These are phyloP conservation scores for Pseudobourletiella spinata DNA, from an alignment of 1,140 invertebrate species.

Conservation along the genomic window DNA sequence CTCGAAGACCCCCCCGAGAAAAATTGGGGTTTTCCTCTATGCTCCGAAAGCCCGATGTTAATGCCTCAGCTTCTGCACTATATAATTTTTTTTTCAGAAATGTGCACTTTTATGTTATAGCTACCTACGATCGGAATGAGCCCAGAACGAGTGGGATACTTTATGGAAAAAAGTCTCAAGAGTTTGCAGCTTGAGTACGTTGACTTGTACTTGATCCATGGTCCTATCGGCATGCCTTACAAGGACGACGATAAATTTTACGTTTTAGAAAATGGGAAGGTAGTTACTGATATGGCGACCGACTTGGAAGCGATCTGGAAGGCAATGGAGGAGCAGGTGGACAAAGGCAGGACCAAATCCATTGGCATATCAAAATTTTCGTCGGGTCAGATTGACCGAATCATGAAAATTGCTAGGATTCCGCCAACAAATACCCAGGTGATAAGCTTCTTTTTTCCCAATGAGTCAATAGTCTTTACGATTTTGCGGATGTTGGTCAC, in stretches of 20 bases:
- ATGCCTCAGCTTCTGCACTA: too few species aligned
- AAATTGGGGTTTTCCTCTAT: too few species aligned
- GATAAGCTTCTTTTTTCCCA: too few species aligned
- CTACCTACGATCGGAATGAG: conserved; percentile 39
- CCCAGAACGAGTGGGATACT: conserved; percentile 45
- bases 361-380: conserved; percentile 57
- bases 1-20: too few species aligned
- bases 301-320: conserved; percentile 64
- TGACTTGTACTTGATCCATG: conserved; percentile 56
- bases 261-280: conserved; percentile 36
- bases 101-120: too few species aligned
- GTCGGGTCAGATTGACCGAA: conserved; percentile 44
- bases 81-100: too few species aligned
- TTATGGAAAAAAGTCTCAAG: conserved; percentile 59
- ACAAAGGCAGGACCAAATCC: conserved; percentile 47
- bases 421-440: conserved; percentile 47
- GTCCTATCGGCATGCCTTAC: conserved; percentile 39
- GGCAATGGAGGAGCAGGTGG: conserved; percentile 42
- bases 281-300: conserved; percentile 55
- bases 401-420: conserved; percentile 43
- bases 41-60: too few species aligned
- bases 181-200: conserved; percentile 66
- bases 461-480: too few species aligned
- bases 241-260: conserved; percentile 29
- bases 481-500: too few species aligned